These are phyloP conservation scores for Epizoanthus stellaris DNA, from an alignment of 92 coral and sea anemone species.

Conservation along the genomic window DNA sequence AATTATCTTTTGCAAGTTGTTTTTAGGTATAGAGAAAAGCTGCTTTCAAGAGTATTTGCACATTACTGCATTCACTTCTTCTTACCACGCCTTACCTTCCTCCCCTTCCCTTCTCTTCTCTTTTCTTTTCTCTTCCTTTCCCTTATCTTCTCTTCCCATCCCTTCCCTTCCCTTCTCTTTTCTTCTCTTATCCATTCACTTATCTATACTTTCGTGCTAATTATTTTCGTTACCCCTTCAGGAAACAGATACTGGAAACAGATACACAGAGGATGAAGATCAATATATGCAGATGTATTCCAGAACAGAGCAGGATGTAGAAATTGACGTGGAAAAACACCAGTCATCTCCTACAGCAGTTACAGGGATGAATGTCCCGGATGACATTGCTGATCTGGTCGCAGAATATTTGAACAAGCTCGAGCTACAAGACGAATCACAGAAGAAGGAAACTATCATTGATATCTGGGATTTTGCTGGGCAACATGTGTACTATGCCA, in stretches of 20 bases:
- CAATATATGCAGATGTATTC: background rate
- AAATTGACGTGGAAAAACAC: background rate
- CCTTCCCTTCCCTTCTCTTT: background rate
- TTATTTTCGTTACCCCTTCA: background rate
- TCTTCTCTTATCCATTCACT: background rate
- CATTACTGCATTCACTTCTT: background rate
- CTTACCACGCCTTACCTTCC: too few species aligned
- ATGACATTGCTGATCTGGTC: constrained; percentile 40
- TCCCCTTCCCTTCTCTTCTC: background rate
- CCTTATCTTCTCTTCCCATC: background rate
- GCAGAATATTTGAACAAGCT: constrained; percentile 34
- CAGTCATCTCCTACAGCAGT: background rate
- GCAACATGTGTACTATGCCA: constrained; percentile 56
- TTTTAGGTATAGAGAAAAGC: too few species aligned
- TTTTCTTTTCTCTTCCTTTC: background rate
- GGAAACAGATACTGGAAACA: background rate
- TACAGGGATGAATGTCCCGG: constrained; percentile 27
- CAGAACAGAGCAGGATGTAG: background rate
- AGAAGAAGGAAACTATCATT: constrained; percentile 38
- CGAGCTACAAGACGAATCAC: background rate
- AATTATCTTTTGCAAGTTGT: background rate
- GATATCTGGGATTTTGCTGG: constrained; percentile 71
- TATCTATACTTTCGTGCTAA: background rate
- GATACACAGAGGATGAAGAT: background rate
- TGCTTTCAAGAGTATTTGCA: background rate